Evolutionary conservation across 1,140 invertebrate genomes (phyloP).

Genomic region (Pseudomyrmex cubaensis): DNA sequence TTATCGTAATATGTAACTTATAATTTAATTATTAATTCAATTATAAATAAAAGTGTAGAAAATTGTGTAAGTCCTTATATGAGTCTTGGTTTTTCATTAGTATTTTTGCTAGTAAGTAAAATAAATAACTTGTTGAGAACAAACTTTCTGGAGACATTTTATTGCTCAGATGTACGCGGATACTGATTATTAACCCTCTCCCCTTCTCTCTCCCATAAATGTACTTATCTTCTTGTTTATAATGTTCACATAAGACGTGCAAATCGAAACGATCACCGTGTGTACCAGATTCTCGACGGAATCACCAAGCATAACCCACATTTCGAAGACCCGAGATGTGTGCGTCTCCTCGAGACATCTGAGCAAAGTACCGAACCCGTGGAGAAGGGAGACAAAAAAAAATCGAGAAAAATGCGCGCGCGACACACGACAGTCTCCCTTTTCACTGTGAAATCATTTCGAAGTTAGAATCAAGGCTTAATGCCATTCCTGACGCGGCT

Average conservation of each 20-base stretch:
- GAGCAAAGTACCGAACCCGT: neutral
- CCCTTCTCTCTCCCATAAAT: neutral
- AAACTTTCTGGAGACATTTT: too few species aligned
- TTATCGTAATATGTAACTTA: neutral
- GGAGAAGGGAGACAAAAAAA: conserved; percentile 12
- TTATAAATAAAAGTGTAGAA: neutral
- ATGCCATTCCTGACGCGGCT: conserved; percentile 64
- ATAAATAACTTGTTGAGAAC: too few species aligned
- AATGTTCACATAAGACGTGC: neutral
- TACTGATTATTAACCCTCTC: too few species aligned
- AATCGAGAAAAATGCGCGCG: conserved; percentile 32
- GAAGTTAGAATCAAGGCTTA: conserved; percentile 74
- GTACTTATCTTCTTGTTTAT: neutral
- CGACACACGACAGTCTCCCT: conserved; percentile 47
- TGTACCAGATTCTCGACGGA: conserved; percentile 10
- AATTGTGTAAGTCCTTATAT: too few species aligned
- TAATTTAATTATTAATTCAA: too few species aligned
- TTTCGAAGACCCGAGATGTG: conserved; percentile 41
- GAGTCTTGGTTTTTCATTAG: too few species aligned
- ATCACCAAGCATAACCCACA: conserved; percentile 50
- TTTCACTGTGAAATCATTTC: conserved; percentile 67
- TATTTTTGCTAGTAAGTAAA: too few species aligned
- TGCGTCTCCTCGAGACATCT: conserved; percentile 25
- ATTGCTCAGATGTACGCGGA: neutral
- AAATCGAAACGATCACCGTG: conserved; percentile 26